Conservation (phyloP, 1,140 invertebrate species). For the Leptopilina boulardi region DNA sequence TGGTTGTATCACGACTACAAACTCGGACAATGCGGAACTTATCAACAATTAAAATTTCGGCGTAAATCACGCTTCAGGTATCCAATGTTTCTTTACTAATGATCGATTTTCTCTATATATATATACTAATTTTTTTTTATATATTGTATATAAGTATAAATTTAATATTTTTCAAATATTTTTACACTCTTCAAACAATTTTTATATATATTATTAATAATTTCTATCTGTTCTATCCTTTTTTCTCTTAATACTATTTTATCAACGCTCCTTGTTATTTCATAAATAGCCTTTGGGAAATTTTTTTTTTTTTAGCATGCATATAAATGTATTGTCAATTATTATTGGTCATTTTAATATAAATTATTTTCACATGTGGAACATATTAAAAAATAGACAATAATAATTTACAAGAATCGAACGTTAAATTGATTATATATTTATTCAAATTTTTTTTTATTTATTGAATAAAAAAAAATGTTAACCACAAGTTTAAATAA, state of each 20-base stretch:
- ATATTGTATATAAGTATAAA: conserved; percentile 42
- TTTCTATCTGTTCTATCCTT: conserved; percentile 44
- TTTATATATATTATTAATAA: conserved; percentile 41
- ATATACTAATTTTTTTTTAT: conserved; percentile 43
- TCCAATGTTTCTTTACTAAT: conserved; percentile 42
- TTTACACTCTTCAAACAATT: conserved; percentile 50
- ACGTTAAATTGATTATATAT: not conserved
- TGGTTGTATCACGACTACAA: conserved; percentile 55
- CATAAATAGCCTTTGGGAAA: conserved; percentile 60
- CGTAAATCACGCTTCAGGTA: conserved; percentile 41
- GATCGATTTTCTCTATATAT: conserved; percentile 38
- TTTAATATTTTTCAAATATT: conserved; percentile 48
- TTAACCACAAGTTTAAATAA: too few relatives aligned
- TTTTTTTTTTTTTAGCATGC: conserved; percentile 59
- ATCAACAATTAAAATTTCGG: conserved; percentile 44
- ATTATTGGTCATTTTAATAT: not conserved
- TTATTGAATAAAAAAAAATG: too few relatives aligned
- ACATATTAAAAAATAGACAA: not conserved
- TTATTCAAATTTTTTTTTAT: too few relatives aligned
- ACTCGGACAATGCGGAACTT: conserved; percentile 56
- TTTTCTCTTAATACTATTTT: conserved; percentile 42
- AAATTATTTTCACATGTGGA: not conserved
- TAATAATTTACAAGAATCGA: conserved; percentile 3
- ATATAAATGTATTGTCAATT: conserved; percentile 1
- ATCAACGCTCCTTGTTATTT: conserved; percentile 60